These are phyloP conservation scores for Silurus meridionalis DNA, from an alignment of 2,113 vertebrate genomes.

Conservation along the genomic window DNA sequence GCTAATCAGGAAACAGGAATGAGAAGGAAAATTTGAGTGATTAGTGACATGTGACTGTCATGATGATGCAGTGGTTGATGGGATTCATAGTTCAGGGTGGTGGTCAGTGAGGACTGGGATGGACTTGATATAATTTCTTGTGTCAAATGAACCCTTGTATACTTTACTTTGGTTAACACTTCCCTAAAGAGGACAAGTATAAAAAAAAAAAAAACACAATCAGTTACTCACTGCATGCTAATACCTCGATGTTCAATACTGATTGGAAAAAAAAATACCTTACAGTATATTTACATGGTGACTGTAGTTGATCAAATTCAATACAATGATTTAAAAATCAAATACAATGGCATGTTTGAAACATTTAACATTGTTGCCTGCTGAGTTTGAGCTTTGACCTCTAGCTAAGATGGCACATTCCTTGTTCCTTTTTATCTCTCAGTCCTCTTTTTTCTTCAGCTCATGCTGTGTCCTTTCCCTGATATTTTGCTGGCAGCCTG, in stretches of 20 bases:
- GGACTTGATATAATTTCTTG: no score
- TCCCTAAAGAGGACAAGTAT: background rate
- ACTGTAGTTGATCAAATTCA: background rate
- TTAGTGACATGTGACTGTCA: no score
- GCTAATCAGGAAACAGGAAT: no score
- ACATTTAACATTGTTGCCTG: background rate
- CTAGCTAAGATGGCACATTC: background rate
- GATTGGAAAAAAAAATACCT: background rate
- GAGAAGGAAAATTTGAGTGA: no score
- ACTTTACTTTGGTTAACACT: background rate
- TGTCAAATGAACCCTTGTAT: background rate
- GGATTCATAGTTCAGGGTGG: no score
- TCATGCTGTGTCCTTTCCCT: conserved; percentile 18
- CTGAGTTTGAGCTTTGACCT: conserved; percentile 24
- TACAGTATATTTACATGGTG: background rate
- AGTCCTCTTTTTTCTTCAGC: background rate
- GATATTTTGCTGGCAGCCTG: conserved; percentile 44
- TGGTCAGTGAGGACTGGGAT: no score
- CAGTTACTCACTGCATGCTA: background rate
- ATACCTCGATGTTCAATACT: background rate
- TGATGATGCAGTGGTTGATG: no score
- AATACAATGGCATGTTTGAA: background rate
- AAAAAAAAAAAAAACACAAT: no score
- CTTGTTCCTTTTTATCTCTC: background rate
- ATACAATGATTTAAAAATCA: background rate